Evolutionary conservation across 2,113 vertebrate genomes (phyloP).

Genomic region (Perca schrenkii): DNA sequence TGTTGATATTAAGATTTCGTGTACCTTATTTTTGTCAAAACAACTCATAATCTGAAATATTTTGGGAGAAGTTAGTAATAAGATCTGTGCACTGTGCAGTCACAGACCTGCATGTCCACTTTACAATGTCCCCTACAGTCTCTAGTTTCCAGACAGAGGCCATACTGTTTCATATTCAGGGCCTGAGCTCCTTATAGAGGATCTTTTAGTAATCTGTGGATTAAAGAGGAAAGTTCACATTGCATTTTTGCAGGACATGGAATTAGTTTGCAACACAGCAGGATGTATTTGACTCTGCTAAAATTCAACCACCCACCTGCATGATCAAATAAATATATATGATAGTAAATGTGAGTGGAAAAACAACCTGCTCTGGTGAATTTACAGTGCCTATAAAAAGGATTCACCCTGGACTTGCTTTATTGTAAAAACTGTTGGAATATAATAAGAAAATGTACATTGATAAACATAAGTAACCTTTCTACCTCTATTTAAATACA

Average conservation of each 20-base stretch:
- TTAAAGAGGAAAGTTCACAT: slow-evolving; percentile 43
- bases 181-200: slow-evolving; percentile 49
- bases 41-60: no score
- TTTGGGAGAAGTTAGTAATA: not conserved
- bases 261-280: slow-evolving; percentile 9
- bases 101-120: not conserved
- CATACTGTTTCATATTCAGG: slow-evolving; percentile 11
- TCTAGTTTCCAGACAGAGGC: slow-evolving; percentile 3
- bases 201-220: slow-evolving; percentile 53
- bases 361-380: not conserved
- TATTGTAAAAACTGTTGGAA: not conserved
- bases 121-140: not conserved
- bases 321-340: not conserved
- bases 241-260: slow-evolving; percentile 1
- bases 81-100: not conserved
- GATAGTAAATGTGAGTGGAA: no score
- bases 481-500: not conserved
- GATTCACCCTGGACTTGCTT: not conserved
- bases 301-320: not conserved
- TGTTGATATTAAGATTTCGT: not conserved
- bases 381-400: not conserved
- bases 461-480: no score
- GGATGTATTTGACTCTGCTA: slow-evolving; percentile 6
- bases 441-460: no score
- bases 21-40: not conserved